Percentiles rank a stretch among this genome's conserved stretches.
These are phyloP conservation scores for Gyrodactylus bullatarudis DNA, from an alignment of 1,140 invertebrate species.

Conservation along the genomic window DNA sequence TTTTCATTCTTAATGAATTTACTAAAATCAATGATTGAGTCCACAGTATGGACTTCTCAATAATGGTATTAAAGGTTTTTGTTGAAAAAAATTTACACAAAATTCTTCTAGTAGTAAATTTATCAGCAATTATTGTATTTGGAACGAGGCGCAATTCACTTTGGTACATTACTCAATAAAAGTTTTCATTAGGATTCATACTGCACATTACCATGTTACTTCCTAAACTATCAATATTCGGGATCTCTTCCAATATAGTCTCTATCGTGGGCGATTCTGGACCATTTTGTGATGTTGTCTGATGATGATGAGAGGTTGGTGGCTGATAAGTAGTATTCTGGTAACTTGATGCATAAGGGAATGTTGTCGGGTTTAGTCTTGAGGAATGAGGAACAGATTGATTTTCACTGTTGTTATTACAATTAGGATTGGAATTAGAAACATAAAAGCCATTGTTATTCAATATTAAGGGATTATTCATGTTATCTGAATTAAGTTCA, in stretches of 20 bases:
- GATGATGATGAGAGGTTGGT: no score
- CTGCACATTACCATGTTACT: not conserved
- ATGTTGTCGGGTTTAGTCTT: no score
- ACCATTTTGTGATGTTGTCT: not conserved
- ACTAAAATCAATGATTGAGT: no score
- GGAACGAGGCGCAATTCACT: not conserved
- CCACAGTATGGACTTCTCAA: no score
- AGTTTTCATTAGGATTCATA: not conserved
- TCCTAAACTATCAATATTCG: not conserved
- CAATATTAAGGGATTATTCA: no score
- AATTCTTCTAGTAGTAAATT: no score
- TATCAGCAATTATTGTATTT: not conserved
- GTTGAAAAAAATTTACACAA: no score
- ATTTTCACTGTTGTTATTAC: not conserved
- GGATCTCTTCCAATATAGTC: not conserved
- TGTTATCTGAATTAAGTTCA: no score
- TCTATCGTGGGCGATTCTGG: not conserved
- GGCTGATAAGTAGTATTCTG: no score
- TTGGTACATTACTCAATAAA: not conserved
- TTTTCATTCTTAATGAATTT: no score
- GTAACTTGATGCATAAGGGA: not conserved
- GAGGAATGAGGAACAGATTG: not conserved
- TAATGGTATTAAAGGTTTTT: no score
- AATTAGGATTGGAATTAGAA: not conserved
- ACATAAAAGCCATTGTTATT: not conserved